Conservation (phyloP, 2,888 invertebrate species). For the Boloria euphrosyne region DNA sequence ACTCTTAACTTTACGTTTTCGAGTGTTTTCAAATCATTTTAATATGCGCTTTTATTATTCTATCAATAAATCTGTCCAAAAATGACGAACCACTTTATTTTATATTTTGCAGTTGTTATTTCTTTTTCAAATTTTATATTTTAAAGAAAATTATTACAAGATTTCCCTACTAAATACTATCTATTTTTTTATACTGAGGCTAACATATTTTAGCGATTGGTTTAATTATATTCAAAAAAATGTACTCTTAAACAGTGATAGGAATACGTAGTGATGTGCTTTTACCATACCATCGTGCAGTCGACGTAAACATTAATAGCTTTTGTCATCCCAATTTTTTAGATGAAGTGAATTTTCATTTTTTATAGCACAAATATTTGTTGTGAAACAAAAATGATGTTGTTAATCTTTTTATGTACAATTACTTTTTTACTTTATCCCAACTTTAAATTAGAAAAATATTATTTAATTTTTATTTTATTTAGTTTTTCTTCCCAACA, state of each 20-base stretch:
- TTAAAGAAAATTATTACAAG: background rate
- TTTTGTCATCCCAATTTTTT: background rate
- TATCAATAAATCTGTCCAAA: background rate
- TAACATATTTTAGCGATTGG: background rate
- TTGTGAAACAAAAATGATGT: too few species aligned
- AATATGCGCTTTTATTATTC: too few species aligned
- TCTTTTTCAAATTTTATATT: background rate
- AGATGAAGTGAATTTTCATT: too few species aligned
- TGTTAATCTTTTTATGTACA: too few species aligned
- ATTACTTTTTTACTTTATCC: too few species aligned
- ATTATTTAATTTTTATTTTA: too few species aligned
- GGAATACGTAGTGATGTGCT: constrained; percentile 1
- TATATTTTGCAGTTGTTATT: background rate
- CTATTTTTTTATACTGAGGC: background rate
- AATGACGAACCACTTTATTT: background rate
- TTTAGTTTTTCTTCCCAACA: too few species aligned
- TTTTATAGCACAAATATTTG: too few species aligned
- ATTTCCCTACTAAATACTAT: background rate
- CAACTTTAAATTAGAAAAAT: too few species aligned
- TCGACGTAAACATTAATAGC: background rate
- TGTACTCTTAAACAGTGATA: background rate
- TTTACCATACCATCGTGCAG: background rate
- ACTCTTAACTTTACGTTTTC: too few species aligned
- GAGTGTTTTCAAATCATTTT: too few species aligned
- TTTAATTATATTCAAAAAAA: background rate